These are phyloP conservation scores for Lycopodina hypogea DNA, from an alignment of 37 sponge, comb jelly and placozoan genomes.

Conservation along the genomic window DNA sequence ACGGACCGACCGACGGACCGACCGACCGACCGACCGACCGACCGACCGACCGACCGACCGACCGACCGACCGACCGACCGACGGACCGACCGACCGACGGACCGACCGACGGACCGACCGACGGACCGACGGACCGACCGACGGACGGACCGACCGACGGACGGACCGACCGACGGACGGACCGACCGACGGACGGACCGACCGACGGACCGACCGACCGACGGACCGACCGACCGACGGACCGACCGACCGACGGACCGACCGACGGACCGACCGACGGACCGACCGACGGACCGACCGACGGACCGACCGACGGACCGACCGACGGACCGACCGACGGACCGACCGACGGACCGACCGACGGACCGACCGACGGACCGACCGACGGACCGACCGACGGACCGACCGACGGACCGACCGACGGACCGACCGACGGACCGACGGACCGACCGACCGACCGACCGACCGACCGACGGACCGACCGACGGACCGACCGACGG, in stretches of 20 bases:
- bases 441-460: conserved; percentile 1
- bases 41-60: too few relatives aligned
- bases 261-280: background rate
- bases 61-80: conserved; percentile 6
- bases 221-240: background rate
- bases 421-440: background rate
- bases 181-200: background rate
- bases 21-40: too few relatives aligned
- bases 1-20: background rate
- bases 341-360: background rate
- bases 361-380: conserved; percentile 1
- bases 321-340: background rate
- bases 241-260: background rate
- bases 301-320: background rate
- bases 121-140: background rate
- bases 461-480: background rate
- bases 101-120: background rate
- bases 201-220: background rate
- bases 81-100: conserved; percentile 1
- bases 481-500: conserved; percentile 1
- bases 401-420: conserved; percentile 3
- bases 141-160: background rate
- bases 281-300: background rate
- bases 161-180: too few relatives aligned
- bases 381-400: conserved; percentile 1